Evolutionary conservation across 2,797 vertebrate genomes (phyloP), one percentile per base, ranked within the genome.

Genomic region (Sebastes vulpes): DNA sequence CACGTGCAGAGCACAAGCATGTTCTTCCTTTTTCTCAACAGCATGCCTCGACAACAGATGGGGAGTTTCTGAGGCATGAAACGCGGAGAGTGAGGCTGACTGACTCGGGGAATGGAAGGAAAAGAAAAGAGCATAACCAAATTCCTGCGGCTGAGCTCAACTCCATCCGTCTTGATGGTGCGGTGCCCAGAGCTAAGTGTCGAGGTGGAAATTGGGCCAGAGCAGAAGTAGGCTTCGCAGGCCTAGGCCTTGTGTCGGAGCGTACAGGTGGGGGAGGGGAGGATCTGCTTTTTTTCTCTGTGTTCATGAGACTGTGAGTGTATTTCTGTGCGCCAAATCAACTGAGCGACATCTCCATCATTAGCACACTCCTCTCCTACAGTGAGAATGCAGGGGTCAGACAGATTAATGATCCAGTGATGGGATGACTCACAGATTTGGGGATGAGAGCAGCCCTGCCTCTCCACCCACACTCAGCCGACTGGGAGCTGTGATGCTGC

Each of bases 31-130:
- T 52, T 63, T 83, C 77, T 58, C 60, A 80, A 85, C 71, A 85
- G 75, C 79, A 72, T 64, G 75, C 75, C 50, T 76, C 64, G 29
- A 83, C 82, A 86, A 81, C 93, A 95, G 91, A 95, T 87, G 89
- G 91, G 82, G 84, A 76, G 58, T 89, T 93, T 94, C 86, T 89
- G 92, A 94, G 77, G 91, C 89, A 84, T 93, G 81, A 88, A 92
- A 93, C 86, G 38, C 2, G 78, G 60, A 84, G 71, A 76, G 58
- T 14, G 77, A 84, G 53, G 81, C 72, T 3, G 80, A 81, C 75
- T 68, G 56, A 89, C 81, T 73, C 8, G 59, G 68, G 66, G 64
- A 80, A 75, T 29, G 68, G 66, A 65, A 57, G 59, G 50, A 68
- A 75, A 82, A 48, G 73, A 77, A 82, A 72, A 42, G 58, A 83